Evolutionary conservation across 2,888 invertebrate genomes (phyloP).

Genomic region (Stenolophus ochropezus): DNA sequence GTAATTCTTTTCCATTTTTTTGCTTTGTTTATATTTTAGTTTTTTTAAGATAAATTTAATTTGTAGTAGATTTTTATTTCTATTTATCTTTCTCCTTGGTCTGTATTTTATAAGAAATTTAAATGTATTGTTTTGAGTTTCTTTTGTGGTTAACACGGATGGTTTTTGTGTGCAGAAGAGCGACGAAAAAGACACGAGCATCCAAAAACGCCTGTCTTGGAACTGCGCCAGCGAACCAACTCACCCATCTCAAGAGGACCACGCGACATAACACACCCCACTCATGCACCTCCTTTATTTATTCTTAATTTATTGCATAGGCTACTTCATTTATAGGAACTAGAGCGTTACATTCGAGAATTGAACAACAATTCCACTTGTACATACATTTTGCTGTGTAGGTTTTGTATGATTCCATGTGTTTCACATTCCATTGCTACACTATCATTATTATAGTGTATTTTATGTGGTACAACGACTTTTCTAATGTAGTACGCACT

Average conservation of each 20-base stretch:
- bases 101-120: too few relatives aligned
- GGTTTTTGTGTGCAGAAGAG: constrained; percentile 70
- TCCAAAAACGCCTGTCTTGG: constrained; percentile 79
- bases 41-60: too few relatives aligned
- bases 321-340: constrained; percentile 60
- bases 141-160: not conserved
- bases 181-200: constrained; percentile 74
- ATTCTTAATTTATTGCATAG: constrained; percentile 69
- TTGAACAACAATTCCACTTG: constrained; percentile 24
- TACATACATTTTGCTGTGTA: constrained; percentile 39
- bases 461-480: constrained; percentile 24
- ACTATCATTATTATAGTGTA: constrained; percentile 15
- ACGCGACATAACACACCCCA: constrained; percentile 70
- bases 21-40: too few relatives aligned
- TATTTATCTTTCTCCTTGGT: too few relatives aligned
- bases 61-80: too few relatives aligned
- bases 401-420: constrained; percentile 45
- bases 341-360: constrained; percentile 1
- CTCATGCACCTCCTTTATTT: constrained; percentile 68
- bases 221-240: constrained; percentile 71
- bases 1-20: too few relatives aligned
- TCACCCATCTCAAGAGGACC: constrained; percentile 68
- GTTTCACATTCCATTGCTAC: constrained; percentile 45
- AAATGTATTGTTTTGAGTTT: not conserved
- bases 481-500: constrained; percentile 36